Percentiles rank a stretch among this genome's conserved stretches.
Evolutionary conservation across 2,113 vertebrate species (phyloP).

Genomic region (Peromyscus polionotus): DNA sequence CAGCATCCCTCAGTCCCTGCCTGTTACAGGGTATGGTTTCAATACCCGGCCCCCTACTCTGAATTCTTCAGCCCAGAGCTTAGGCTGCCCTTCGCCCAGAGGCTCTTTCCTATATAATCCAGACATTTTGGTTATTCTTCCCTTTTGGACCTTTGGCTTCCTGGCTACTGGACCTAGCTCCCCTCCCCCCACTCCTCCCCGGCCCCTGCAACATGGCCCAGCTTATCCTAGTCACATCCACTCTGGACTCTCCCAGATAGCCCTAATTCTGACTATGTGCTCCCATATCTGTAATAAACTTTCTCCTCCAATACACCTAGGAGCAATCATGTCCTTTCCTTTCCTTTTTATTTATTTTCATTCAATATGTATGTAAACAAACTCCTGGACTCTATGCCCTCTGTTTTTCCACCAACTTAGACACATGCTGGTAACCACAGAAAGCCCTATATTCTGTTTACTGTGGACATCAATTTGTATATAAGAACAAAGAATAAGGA

Average conservation of each 20-base stretch:
- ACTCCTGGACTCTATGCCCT: neutral
- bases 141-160: neutral
- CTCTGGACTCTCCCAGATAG: neutral
- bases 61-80: neutral
- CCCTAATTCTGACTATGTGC: neutral
- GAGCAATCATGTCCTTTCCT: neutral
- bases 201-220: neutral
- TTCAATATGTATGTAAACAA: neutral
- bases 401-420: neutral
- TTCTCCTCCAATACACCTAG: neutral
- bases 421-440: neutral
- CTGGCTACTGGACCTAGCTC: neutral
- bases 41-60: neutral
- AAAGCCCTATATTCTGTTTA: neutral
- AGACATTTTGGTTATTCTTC: neutral
- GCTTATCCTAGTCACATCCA: neutral
- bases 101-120: neutral
- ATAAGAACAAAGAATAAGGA: neutral
- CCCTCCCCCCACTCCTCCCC: no score
- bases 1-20: neutral
- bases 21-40: neutral
- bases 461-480: neutral
- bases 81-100: neutral
- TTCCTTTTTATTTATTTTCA: neutral
- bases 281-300: neutral